A percentile compares a stretch with the other conserved stretches of the same genome.
Evolutionary conservation across 2,888 invertebrate species (phyloP).

Genomic region (Odiellus spinosus): DNA sequence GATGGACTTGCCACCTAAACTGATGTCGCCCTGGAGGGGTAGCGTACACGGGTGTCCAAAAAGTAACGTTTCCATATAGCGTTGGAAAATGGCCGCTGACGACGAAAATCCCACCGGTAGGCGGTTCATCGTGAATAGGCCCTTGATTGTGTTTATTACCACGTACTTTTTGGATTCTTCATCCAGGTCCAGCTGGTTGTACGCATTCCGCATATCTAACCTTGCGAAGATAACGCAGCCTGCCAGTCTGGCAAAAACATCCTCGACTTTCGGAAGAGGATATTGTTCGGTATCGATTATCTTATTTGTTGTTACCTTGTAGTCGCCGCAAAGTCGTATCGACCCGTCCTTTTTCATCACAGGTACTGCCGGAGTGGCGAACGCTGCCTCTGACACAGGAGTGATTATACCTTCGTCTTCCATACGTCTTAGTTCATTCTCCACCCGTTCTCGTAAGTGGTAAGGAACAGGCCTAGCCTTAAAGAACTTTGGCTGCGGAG

Average conservation of each 20-base stretch:
- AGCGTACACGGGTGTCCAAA: background rate
- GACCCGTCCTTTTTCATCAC: background rate
- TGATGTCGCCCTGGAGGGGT: background rate
- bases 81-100: slow-evolving; percentile 5
- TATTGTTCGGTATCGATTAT: background rate
- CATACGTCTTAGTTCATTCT: slow-evolving; percentile 19
- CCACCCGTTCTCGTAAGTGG: background rate
- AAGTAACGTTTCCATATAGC: slow-evolving; percentile 2
- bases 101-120: no score
- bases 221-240: slow-evolving; percentile 1
- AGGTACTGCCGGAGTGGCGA: slow-evolving; percentile 7
- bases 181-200: background rate
- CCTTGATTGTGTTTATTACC: slow-evolving; percentile 4
- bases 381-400: background rate
- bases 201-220: background rate
- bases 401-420: slow-evolving; percentile 3
- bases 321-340: slow-evolving; percentile 3
- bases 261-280: slow-evolving; percentile 2
- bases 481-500: slow-evolving; percentile 23
- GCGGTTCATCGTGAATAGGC: background rate
- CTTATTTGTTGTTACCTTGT: background rate
- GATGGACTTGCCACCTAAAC: no score
- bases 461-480: slow-evolving; percentile 20
- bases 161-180: background rate
- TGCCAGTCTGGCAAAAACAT: background rate